phyloP scores from a whole-genome alignment of 2,113 vertebrate species.

The Ctenomys sociabilis region DNA sequence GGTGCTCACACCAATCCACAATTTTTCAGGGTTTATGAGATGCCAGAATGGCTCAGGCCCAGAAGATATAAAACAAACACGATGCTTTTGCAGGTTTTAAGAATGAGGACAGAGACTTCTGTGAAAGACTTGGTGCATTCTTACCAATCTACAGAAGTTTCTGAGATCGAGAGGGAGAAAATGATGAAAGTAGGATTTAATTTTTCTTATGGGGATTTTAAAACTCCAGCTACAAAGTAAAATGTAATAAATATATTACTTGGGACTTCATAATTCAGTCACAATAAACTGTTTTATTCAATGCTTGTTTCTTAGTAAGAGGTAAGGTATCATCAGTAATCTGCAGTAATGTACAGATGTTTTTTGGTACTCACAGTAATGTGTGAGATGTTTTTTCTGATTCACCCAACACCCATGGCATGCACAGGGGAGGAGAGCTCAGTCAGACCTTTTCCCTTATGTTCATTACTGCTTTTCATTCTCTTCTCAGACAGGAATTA shows the following conservation, averaged over 20 bases:
- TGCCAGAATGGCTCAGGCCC: background rate
- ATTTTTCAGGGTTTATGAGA: background rate
- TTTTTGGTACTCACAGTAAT: too few relatives aligned
- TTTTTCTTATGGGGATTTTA: conserved; percentile 10
- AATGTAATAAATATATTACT: background rate
- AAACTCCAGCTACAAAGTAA: conserved; percentile 2
- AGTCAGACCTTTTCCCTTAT: background rate
- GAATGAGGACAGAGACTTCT: background rate
- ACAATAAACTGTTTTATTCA: background rate
- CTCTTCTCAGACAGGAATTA: background rate
- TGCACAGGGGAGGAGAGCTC: background rate
- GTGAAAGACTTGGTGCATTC: background rate
- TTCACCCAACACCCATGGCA: conserved; percentile 1
- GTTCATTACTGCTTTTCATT: background rate
- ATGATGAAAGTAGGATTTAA: background rate
- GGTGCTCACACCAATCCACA: background rate
- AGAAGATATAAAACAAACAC: background rate
- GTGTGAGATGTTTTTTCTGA: background rate
- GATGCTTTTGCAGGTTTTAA: background rate
- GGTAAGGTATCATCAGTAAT: conserved; percentile 8
- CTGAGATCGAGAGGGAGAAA: background rate
- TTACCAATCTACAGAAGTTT: background rate
- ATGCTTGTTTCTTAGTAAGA: conserved; percentile 35
- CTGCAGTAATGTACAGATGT: background rate
- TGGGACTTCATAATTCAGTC: background rate